A percentile compares a stretch with the other conserved stretches of the same genome.
Evolutionary conservation across 2,888 invertebrate species (phyloP).

Genomic region (Timema podura): DNA sequence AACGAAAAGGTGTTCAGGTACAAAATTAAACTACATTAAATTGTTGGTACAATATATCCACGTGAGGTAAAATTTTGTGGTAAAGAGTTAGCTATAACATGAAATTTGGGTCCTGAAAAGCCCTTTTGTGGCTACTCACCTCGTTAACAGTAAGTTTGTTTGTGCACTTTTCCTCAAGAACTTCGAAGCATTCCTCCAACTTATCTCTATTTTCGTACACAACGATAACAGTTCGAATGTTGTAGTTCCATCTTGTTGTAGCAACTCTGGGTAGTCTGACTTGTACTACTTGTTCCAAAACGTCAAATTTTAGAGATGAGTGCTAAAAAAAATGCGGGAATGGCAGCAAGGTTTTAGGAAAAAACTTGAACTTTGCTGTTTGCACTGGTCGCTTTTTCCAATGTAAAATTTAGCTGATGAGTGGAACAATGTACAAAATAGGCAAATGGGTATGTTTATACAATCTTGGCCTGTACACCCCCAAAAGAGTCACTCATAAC

Average conservation of each 20-base stretch:
- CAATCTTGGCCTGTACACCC: neutral
- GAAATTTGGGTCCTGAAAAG: too few relatives aligned
- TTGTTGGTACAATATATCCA: too few relatives aligned
- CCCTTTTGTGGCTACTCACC: too few relatives aligned
- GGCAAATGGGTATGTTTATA: neutral
- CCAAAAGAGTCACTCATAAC: neutral
- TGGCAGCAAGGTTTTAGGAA: neutral
- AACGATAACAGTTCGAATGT: too few relatives aligned
- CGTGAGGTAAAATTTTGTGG: too few relatives aligned
- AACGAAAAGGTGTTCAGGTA: too few relatives aligned
- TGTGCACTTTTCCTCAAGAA: too few relatives aligned
- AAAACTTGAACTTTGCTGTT: conserved; percentile 6
- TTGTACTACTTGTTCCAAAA: conserved; percentile 2
- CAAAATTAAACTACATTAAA: too few relatives aligned
- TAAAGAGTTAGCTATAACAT: too few relatives aligned
- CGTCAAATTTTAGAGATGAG: neutral
- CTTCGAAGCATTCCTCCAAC: too few relatives aligned
- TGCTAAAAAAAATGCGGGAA: neutral
- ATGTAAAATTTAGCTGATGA: neutral
- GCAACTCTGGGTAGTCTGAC: neutral
- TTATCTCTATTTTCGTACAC: too few relatives aligned
- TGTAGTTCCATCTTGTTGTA: neutral
- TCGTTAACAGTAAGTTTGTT: too few relatives aligned
- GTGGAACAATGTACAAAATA: neutral
- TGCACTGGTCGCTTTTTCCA: neutral